Base-by-base conservation (phyloP, 1,140 invertebrate species). In the Muscidifurax raptorellus region DNA sequence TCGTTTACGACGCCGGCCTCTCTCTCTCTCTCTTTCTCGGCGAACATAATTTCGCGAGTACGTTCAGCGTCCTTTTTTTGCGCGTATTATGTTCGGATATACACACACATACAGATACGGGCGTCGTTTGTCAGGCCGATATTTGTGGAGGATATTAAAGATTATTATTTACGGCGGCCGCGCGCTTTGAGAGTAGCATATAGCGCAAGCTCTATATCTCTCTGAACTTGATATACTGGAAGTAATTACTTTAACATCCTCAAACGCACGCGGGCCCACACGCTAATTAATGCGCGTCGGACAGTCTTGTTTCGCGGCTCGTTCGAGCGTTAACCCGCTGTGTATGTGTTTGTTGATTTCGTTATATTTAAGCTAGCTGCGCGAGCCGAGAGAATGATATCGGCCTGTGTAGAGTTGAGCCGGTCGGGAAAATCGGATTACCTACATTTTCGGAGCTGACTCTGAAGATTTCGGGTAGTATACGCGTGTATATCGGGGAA, bases 121-220 rank as follows among this genome's bases (percentile, higher is more conserved):
- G 36, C 59, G 22, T 71, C 82, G 82, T 71, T 72, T 80, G 67
- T 74, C 76, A 79, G 66, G 44, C 27, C 27, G 52, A 71, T 81
- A 76, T 66, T 80, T 80, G 18, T 12, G 12, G 32, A 13, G 25
- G 22, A 69, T 30, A 67, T 80, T 85, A 67, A 80, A 76, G 47
- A 67, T 76, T 81, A 67, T 80, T 85, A 85, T 85, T 85, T 81
- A 81, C 18, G 44, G 52, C 52, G 22, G 52, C 47, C 47, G 47
- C 47, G 15, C 18, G 52, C 52, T 59, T 59, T n/a, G 52, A 59
- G 52, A 59, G 52, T n/a, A n/a, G 52, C 3, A n/a, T 5, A n/a
- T 18, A 59, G 22, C 22, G 52, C 36, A 7, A n/a, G 28, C n/a
- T 64, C 22, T 64, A 77, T 32, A 30, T 47, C 44, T 66, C 72